Conservation (phyloP, 2,888 invertebrate genomes). For the Ophonus ardosiacus region DNA sequence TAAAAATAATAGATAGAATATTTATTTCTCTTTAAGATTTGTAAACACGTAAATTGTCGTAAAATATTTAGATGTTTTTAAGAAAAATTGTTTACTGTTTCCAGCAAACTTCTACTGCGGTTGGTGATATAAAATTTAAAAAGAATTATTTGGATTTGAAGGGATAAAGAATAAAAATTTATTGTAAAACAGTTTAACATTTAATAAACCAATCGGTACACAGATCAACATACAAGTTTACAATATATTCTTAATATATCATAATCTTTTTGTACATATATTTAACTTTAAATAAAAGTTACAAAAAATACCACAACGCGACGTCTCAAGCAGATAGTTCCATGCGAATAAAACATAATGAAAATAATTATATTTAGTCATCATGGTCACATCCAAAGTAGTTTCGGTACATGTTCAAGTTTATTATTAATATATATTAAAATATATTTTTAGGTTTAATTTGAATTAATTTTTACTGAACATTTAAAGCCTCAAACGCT, state of each 20-base stretch:
- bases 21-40: too few relatives aligned
- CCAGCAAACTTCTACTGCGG: background rate
- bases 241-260: conserved; percentile 59
- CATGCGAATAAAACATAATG: conserved; percentile 43
- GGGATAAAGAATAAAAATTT: conserved; percentile 56
- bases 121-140: too few relatives aligned
- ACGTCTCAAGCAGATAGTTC: conserved; percentile 37
- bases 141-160: too few relatives aligned
- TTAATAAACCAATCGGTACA: conserved; percentile 63
- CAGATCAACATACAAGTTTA: conserved; percentile 63
- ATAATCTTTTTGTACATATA: conserved; percentile 62
- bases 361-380: conserved; percentile 23
- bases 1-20: too few relatives aligned
- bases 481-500: conserved; percentile 59
- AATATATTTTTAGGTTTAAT: conserved; percentile 49
- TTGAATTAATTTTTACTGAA: conserved; percentile 42
- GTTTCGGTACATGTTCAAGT: conserved; percentile 45
- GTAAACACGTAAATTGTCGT: too few relatives aligned
- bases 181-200: conserved; percentile 63
- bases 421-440: conserved; percentile 56
- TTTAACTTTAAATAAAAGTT: conserved; percentile 49
- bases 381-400: conserved; percentile 29
- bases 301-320: conserved; percentile 35
- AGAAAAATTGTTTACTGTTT: background rate
- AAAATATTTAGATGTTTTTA: background rate